Evolutionary conservation across 2,888 invertebrate genomes (phyloP).

Genomic region (Actias luna): DNA sequence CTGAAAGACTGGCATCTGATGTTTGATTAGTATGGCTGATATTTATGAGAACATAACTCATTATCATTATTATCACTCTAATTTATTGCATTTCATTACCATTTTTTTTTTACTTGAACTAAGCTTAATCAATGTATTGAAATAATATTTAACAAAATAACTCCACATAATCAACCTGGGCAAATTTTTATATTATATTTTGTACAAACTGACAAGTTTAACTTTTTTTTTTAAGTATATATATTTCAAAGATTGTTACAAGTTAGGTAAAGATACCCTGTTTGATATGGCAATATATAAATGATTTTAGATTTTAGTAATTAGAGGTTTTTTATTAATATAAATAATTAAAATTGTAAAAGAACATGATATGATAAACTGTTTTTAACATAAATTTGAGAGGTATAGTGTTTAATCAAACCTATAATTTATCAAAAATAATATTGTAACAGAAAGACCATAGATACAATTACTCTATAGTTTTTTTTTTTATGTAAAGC

Average conservation of each 20-base stretch:
- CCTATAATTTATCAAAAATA: not conserved
- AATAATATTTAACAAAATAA: not conserved
- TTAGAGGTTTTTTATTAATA: not conserved
- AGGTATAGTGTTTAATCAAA: not conserved
- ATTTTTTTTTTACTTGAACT: slow-evolving; percentile 1
- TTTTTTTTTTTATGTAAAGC: slow-evolving; percentile 26
- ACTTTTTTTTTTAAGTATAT: no score
- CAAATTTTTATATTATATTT: not conserved
- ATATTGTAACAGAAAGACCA: not conserved
- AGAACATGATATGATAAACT: not conserved
- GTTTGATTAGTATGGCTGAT: not conserved
- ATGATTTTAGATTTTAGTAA: no score
- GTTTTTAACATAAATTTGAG: not conserved
- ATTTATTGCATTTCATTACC: slow-evolving; percentile 18
- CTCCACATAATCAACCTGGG: not conserved
- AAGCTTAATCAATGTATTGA: not conserved
- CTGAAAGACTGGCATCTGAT: not conserved
- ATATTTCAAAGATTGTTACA: no score
- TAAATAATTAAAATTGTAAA: not conserved
- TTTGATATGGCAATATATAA: no score
- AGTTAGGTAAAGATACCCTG: no score
- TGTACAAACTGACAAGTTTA: no score
- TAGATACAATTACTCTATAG: slow-evolving; percentile 15
- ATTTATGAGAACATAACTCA: not conserved
- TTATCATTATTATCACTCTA: slow-evolving; percentile 13